Evolutionary conservation across 2,113 vertebrate species (phyloP), one percentile per base, ranked within the genome.

Genomic region (Myxocyprinus asiaticus): DNA sequence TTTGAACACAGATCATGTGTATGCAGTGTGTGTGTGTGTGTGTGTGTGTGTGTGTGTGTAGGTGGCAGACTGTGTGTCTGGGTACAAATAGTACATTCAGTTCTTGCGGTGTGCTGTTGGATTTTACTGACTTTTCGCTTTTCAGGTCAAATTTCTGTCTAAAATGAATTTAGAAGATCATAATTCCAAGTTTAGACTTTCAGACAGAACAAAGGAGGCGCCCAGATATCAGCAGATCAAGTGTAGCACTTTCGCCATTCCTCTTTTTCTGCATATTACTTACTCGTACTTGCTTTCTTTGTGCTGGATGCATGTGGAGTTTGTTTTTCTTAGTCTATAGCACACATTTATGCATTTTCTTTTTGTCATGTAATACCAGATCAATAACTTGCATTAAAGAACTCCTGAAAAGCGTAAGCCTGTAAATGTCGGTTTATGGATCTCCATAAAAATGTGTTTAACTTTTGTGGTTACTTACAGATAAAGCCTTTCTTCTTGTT

Each of bases 401-500:
- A 14, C 15, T 42, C 17, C 4, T 7, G 4, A 6, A 11, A 48
- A 48, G 9, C 47, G 47, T 33, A 33, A 33, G 22, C 3, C 22
- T 33, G 22, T 12, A 12, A 12, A 55, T 10, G 11, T 1, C 51
- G 4, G 10, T 55, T 14, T 55, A 10, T 55, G 51, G 4, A 12
- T 12, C 10, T 12, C 10, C 12, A 55, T 14, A 14, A 12, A 55
- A 55, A 11, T 12, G 4, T 2, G 55, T 14, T 14, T 3, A 11
- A 64, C 74, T 66, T 74, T 66, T 76, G 62, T 33, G 44, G 43
- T n/a, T 58, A 84, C 76, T 84, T 76, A 84, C 80, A 72, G 51
- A 62, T 75, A n/a, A 72, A 62, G 48, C 58, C 76, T 6, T 48
- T 6, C 47, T 48, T 9, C 80, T 66, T 68, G 64, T 71, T 82